Evolutionary conservation across 2,113 vertebrate genomes (phyloP).

Genomic region (Ancistrus triradiatus): DNA sequence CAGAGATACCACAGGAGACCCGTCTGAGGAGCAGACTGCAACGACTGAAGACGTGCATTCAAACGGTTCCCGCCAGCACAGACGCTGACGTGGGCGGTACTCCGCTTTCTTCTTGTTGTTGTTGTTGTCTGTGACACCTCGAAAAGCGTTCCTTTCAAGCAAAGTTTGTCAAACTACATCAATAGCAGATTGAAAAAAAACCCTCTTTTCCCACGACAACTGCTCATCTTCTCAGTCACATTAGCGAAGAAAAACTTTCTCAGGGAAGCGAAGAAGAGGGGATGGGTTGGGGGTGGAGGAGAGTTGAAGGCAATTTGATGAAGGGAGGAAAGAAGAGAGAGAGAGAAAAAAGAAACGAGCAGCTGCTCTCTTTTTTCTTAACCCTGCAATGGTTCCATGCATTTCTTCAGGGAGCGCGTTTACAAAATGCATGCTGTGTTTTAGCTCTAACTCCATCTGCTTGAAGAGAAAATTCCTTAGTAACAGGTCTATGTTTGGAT

Average conservation of each 20-base stretch:
- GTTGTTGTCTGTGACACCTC: constrained; percentile 57
- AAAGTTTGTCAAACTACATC: constrained; percentile 78
- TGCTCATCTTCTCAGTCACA: constrained; percentile 52
- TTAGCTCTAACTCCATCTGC: constrained; percentile 48
- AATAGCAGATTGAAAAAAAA: constrained; percentile 64
- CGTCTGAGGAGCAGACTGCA: constrained; percentile 54
- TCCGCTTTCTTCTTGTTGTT: constrained; percentile 47
- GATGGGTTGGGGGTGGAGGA: background rate
- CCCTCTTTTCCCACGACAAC: constrained; percentile 57
- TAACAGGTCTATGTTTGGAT: constrained; percentile 52
- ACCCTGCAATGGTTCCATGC: constrained; percentile 47
- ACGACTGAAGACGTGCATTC: constrained; percentile 58
- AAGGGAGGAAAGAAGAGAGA: constrained; percentile 26
- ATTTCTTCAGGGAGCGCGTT: constrained; percentile 49
- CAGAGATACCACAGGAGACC: constrained; percentile 64
- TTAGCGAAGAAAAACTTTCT: constrained; percentile 50
- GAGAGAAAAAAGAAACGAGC: constrained; percentile 40
- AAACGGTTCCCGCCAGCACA: constrained; percentile 53
- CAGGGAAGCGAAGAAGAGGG: constrained; percentile 20
- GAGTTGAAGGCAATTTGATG: background rate
- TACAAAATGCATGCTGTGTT: constrained; percentile 54
- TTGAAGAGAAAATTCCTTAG: constrained; percentile 45
- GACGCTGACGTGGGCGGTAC: constrained; percentile 36
- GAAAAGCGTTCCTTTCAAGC: constrained; percentile 64
- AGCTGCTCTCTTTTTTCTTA: constrained; percentile 22